A percentile compares a stretch with the other conserved stretches of the same genome.
These are phyloP conservation scores for Helarctos malayanus DNA, from an alignment of 2,797 vertebrate genomes.

Conservation along the genomic window DNA sequence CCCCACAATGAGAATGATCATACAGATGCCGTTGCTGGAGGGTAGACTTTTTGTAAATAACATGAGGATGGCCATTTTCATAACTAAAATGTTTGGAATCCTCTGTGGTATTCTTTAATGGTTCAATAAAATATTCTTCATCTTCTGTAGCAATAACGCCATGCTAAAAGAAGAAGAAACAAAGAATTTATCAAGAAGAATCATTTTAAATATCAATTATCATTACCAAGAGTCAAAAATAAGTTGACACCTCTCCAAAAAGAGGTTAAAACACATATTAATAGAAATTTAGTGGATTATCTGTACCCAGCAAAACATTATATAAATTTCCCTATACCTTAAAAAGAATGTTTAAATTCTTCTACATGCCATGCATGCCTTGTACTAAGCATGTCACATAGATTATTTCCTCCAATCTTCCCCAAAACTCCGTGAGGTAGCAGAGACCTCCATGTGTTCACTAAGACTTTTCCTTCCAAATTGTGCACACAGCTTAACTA, in stretches of 20 bases:
- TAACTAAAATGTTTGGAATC: conserved; percentile 94
- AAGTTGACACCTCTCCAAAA: conserved; percentile 42
- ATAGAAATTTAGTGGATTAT: conserved; percentile 30
- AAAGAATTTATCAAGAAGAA: conserved; percentile 69
- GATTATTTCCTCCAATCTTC: neutral
- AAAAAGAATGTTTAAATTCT: conserved; percentile 50
- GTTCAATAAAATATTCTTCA: conserved; percentile 99
- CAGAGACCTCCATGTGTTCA: neutral
- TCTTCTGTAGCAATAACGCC: conserved; percentile 99
- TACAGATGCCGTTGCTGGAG: conserved; percentile 93
- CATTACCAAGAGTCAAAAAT: conserved; percentile 63
- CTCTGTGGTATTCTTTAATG: conserved; percentile 95
- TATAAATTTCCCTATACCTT: conserved; percentile 13
- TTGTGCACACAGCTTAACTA: neutral
- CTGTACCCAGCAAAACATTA: neutral
- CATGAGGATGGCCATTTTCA: conserved; percentile 97
- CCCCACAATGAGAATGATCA: conserved; percentile 96
- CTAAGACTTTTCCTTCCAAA: conserved; percentile 32
- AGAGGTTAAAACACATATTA: conserved; percentile 17
- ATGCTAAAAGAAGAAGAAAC: conserved; percentile 91
- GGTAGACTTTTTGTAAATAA: conserved; percentile 99
- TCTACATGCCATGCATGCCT: neutral
- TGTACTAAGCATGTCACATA: conserved; percentile 10
- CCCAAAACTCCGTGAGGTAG: neutral
- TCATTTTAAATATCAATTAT: conserved; percentile 54